Percentiles rank a stretch among this genome's conserved stretches.
phyloP scores from a whole-genome alignment of 2,888 invertebrate species.

The Ophioninae sp. region DNA sequence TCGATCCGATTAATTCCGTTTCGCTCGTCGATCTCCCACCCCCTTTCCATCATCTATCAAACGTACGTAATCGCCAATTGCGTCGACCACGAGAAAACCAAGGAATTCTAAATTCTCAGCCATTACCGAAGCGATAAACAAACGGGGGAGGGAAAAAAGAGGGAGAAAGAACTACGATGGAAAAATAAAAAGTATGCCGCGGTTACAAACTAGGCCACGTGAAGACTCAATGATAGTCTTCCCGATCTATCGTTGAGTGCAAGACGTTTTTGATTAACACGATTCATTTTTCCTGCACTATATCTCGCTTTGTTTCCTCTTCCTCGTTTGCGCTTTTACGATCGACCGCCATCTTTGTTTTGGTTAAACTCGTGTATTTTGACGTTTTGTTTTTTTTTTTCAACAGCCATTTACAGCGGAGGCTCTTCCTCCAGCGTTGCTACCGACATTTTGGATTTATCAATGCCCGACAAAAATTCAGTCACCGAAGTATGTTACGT shows the following conservation, averaged over 20 bases:
- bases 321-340: slow-evolving; percentile 11
- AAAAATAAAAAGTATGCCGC: slow-evolving; percentile 61
- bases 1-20: slow-evolving; percentile 58
- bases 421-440: slow-evolving; percentile 84
- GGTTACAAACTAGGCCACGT: slow-evolving; percentile 71
- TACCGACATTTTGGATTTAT: slow-evolving; percentile 92
- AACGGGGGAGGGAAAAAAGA: slow-evolving; percentile 21
- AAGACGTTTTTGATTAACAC: slow-evolving; percentile 53
- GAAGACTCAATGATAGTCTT: slow-evolving; percentile 65
- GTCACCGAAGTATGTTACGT: slow-evolving; percentile 95
- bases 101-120: slow-evolving; percentile 60
- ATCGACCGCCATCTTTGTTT: not conserved
- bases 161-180: slow-evolving; percentile 4
- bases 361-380: not conserved
- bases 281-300: slow-evolving; percentile 26
- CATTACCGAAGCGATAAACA: slow-evolving; percentile 57
- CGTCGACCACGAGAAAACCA: slow-evolving; percentile 46
- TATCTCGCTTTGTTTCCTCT: slow-evolving; percentile 10
- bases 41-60: not conserved
- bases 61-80: slow-evolving; percentile 51
- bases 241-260: slow-evolving; percentile 50
- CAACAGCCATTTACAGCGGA: slow-evolving; percentile 76
- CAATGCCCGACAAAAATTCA: slow-evolving; percentile 96
- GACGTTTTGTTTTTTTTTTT: not conserved
- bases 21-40: slow-evolving; percentile 9